Evolutionary conservation across 2,888 invertebrate species (phyloP).

Genomic region (Aleiodes leptofemur): DNA sequence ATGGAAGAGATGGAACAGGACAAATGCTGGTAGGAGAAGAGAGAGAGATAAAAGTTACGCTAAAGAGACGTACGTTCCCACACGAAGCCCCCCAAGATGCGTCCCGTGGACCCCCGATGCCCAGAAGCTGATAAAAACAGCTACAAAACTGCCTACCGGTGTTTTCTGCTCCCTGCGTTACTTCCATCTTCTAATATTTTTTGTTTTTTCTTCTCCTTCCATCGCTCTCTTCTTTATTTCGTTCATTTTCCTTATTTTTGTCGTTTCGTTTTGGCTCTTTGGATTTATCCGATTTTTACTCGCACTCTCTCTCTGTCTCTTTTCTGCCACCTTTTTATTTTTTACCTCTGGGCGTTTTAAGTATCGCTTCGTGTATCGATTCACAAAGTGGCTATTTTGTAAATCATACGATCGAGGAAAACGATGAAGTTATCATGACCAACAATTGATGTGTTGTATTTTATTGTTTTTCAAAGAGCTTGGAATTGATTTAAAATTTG

Average conservation of each 20-base stretch:
- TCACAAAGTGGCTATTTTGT: constrained; percentile 14
- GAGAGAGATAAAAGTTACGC: constrained; percentile 59
- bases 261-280: constrained; percentile 26
- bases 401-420: constrained; percentile 6
- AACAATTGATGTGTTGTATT: constrained; percentile 1
- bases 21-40: constrained; percentile 46
- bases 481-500: background rate
- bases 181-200: constrained; percentile 48
- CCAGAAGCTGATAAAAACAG: constrained; percentile 75
- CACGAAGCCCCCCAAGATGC: constrained; percentile 75
- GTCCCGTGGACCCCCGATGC: constrained; percentile 73
- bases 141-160: constrained; percentile 74
- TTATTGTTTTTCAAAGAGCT: background rate
- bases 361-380: constrained; percentile 5
- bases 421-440: constrained; percentile 4
- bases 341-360: background rate
- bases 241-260: constrained; percentile 10
- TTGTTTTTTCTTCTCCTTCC: constrained; percentile 32
- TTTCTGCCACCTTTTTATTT: constrained; percentile 42
- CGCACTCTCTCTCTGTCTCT: constrained; percentile 49
- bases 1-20: constrained; percentile 32
- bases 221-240: constrained; percentile 40
- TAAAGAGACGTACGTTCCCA: constrained; percentile 75
- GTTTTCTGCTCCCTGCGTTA: constrained; percentile 68
- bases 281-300: constrained; percentile 44